A percentile compares a stretch with the other conserved stretches of the same genome.
phyloP scores from a whole-genome alignment of 2,797 vertebrate species.

The Falco cherrug region DNA sequence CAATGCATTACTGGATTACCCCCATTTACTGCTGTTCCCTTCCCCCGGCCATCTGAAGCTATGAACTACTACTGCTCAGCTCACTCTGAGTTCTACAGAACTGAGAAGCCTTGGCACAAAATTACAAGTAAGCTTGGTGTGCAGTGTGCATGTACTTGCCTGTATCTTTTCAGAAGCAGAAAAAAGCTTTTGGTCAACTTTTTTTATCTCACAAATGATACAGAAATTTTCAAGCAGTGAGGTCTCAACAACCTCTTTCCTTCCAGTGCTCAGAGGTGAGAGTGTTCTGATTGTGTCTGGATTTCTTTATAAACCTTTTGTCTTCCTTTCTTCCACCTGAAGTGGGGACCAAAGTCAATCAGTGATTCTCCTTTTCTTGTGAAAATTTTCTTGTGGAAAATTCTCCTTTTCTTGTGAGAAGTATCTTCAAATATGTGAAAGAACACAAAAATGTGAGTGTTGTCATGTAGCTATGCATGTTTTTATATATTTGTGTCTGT shows the following conservation, averaged over 20 bases:
- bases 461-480: background rate
- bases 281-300: background rate
- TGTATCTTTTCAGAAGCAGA: background rate
- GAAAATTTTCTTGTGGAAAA: background rate
- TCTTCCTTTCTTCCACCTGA: background rate
- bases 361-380: background rate
- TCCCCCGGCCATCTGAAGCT: background rate
- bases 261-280: background rate
- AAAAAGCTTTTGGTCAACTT: conserved; percentile 8
- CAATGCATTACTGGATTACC: background rate
- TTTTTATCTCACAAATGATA: background rate
- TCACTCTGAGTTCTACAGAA: background rate
- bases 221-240: background rate
- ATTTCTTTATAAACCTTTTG: background rate
- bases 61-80: background rate
- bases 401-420: background rate
- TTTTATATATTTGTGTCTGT: background rate
- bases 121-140: background rate
- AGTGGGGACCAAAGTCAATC: background rate
- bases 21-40: background rate
- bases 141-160: background rate
- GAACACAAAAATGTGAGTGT: background rate
- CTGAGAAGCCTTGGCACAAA: background rate
- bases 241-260: background rate
- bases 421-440: background rate